These are phyloP conservation scores for Plagodis pulveraria DNA, from an alignment of 2,888 invertebrate genomes.

Conservation along the genomic window DNA sequence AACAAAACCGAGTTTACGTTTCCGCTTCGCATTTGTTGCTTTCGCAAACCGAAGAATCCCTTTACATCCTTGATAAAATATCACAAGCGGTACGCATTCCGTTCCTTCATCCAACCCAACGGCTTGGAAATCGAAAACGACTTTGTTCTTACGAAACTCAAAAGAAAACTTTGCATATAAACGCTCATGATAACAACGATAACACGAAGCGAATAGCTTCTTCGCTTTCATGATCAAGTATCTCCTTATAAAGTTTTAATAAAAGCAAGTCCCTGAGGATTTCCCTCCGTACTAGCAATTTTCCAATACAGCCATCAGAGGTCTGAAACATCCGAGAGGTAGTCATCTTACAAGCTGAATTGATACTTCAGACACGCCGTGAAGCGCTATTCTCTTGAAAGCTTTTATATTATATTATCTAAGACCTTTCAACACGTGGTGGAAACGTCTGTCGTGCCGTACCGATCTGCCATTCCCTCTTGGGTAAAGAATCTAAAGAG, in stretches of 20 bases:
- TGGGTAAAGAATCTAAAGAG: conserved; percentile 50
- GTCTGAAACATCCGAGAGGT: conserved; percentile 69
- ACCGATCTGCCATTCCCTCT: conserved; percentile 72
- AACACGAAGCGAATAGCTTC: conserved; percentile 45
- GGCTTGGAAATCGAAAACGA: conserved; percentile 67
- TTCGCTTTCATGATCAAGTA: conserved; percentile 51
- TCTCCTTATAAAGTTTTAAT: conserved; percentile 67
- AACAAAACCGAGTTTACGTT: conserved; percentile 74
- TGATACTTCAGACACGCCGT: conserved; percentile 81
- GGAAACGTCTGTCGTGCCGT: conserved; percentile 74
- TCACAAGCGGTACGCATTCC: conserved; percentile 72
- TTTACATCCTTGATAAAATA: conserved; percentile 74
- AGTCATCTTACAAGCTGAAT: conserved; percentile 79
- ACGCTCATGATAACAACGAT: conserved; percentile 46
- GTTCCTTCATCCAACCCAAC: conserved; percentile 57
- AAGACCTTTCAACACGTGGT: conserved; percentile 80
- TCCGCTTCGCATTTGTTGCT: conserved; percentile 68
- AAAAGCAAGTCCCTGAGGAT: conserved; percentile 69
- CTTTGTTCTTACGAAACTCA: conserved; percentile 29
- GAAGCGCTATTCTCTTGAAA: conserved; percentile 82
- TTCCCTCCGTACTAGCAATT: conserved; percentile 66
- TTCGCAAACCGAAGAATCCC: conserved; percentile 72
- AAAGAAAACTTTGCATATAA: conserved; percentile 42
- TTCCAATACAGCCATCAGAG: conserved; percentile 78
- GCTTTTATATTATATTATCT: conserved; percentile 85